Evolutionary conservation across 2,888 invertebrate species (phyloP), one percentile per base, ranked within the genome.

Genomic region (Platerodrilus igneus): DNA sequence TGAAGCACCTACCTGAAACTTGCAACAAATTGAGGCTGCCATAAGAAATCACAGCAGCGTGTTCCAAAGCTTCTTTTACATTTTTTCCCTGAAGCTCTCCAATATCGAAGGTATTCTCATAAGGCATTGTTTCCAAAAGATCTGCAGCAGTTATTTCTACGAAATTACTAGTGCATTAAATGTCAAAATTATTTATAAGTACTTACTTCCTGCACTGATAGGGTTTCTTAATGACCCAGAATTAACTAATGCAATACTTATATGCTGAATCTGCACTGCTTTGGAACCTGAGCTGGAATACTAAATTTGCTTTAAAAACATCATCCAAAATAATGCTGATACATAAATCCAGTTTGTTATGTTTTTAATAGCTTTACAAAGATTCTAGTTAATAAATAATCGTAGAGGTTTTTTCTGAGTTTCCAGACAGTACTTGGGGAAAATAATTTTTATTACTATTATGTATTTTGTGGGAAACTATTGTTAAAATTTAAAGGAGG

Each of bases 111-210:
- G 75, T 76, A 64, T 89, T 89, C 58, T 79, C 79, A 58, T 90
- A 91, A 0, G 91, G 91, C 43, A 81, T 72, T 13, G 81, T 75
- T 52, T 78, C 77, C 3, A 84, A 66, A 5, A 89, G 57, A 39
- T 81, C 81, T 32, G 78, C 80, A 22, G 79, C 81, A 1, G 83
- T 85, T 7, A 85, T 75, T 6, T 80, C 86, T 86, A n/a, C n/a
- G 62, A 7, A 69, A 70, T 21, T 21, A 21, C 13, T 37, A 15
- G 23, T 17, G 17, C 3, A 36, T 28, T 4, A 9, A 7, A 19
- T 4, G 8, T 5, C 16, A 4, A 32, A 32, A 18, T 13, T 8
- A 23, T 11, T 15, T 18, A 26, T 16, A 17, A 25, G 19, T 14
- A 19, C 23, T 29, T 18, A 39, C 43, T 29, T 30, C 43, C 43